Evolutionary conservation across 2,888 invertebrate genomes (phyloP), one percentile per base, ranked within the genome.

Genomic region (Lepidonotus clava): DNA sequence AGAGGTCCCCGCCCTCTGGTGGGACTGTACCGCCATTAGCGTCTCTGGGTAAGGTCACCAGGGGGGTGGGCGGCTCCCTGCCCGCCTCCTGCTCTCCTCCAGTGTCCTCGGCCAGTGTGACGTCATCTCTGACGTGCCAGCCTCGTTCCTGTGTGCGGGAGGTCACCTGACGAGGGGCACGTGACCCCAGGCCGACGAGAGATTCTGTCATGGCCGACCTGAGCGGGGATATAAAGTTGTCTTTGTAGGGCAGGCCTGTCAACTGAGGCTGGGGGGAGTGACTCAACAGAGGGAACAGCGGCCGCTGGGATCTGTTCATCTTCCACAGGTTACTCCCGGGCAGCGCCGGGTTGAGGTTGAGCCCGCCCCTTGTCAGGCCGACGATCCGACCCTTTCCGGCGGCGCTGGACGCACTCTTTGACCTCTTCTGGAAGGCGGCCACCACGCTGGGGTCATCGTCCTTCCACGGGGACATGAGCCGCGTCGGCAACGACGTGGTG

Each of bases 381-480:
- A 11, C 8, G 18, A 18, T 46, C 18, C 46, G 46, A 8, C 8
- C 8, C 46, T 11, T 18, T 11, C 46, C 46, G 18, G 46, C 46
- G 18, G 46, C 46, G 46, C 8, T 46, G n/a, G 11, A 56, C 38
- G 71, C 71, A n/a, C 71, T 77, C 24, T 41, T 77, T 5, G 77
- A 41, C 8, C 77, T 21, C 41, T 28, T 40, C 5, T 77, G 40
- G 24, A 77, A 46, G 24, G 40, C 28, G 18, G 77, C 77, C 4
- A 77, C 28, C 4, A 77, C 41, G 8, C 8, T 21, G 5, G 46
- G 51, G 24, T 83, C 83, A 32, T 83, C 83, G 28, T 83, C 83
- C 53, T 83, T 83, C 83, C 83, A 83, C 24, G 83, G 83, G 4
- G 83, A 83, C 41, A 83, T 83, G 32, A 83, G 51, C 14, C 83